Conservation (phyloP, 2,113 vertebrate species). For the Lampris megalopsis region DNA sequence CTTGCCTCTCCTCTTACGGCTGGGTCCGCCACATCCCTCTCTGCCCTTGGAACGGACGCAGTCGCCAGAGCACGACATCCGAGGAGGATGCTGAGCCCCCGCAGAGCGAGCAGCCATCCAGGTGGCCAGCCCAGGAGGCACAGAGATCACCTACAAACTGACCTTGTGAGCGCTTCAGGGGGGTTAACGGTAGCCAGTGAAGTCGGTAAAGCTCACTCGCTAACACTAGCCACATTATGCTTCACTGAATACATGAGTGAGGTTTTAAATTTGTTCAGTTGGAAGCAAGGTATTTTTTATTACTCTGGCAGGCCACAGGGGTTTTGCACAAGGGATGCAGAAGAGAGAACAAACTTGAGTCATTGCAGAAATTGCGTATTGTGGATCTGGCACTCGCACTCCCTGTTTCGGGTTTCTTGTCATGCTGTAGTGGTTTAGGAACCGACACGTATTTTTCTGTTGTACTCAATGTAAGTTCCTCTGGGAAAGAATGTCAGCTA, state of each 20-base stretch:
- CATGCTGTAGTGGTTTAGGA: neutral
- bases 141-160: neutral
- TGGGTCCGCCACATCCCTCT: constrained; percentile 82
- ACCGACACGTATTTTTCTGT: neutral
- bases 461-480: neutral
- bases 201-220: neutral
- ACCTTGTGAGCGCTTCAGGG: neutral
- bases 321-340: too few species aligned
- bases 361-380: neutral
- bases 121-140: neutral
- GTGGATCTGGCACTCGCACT: neutral
- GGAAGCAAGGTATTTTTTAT: too few species aligned
- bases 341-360: too few species aligned
- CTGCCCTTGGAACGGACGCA: constrained; percentile 72
- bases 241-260: neutral
- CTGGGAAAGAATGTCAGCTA: neutral
- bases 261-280: neutral
- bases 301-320: too few species aligned
- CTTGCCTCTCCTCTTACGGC: constrained; percentile 65
- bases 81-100: neutral
- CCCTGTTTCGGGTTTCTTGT: neutral
- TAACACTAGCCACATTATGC: neutral
- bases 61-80: neutral
- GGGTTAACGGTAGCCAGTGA: neutral
- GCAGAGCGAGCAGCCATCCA: neutral